Percentiles rank a stretch among this genome's conserved stretches.
Evolutionary conservation across 2,888 invertebrate genomes (phyloP).

Genomic region (Brachypterus glaber): DNA sequence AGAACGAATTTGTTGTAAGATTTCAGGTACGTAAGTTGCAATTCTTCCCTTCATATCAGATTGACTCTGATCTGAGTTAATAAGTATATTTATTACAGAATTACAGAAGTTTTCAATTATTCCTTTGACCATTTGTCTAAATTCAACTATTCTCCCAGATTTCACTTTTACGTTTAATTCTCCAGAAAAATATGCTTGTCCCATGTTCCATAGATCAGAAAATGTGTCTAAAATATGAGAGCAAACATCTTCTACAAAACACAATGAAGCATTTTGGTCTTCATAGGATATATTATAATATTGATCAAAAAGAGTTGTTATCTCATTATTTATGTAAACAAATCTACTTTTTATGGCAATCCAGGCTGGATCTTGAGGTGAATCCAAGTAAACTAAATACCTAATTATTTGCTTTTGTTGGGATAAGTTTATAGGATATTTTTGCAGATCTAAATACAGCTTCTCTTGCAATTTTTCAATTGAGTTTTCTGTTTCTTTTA

Average conservation of each 20-base stretch:
- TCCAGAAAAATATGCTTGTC: slow-evolving; percentile 87
- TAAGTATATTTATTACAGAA: slow-evolving; percentile 61
- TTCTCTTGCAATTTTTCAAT: slow-evolving; percentile 73
- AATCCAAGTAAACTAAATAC: slow-evolving; percentile 66
- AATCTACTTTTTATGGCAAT: slow-evolving; percentile 80
- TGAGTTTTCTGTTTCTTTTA: slow-evolving; percentile 84
- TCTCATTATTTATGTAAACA: slow-evolving; percentile 60
- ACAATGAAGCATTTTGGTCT: slow-evolving; percentile 1
- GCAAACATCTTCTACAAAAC: slow-evolving; percentile 61
- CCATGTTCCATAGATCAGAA: slow-evolving; percentile 92
- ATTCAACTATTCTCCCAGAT: slow-evolving; percentile 44
- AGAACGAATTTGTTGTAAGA: slow-evolving; percentile 69
- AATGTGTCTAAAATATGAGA: slow-evolving; percentile 66
- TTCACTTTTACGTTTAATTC: slow-evolving; percentile 69
- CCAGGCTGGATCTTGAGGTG: slow-evolving; percentile 90
- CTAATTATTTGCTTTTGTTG: slow-evolving; percentile 92
- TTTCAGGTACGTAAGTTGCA: slow-evolving; percentile 66
- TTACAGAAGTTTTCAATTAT: slow-evolving; percentile 66
- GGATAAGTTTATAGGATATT: slow-evolving; percentile 71
- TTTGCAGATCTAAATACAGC: slow-evolving; percentile 68
- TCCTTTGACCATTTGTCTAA: slow-evolving; percentile 67
- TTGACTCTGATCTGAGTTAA: slow-evolving; percentile 53
- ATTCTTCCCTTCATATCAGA: slow-evolving; percentile 40
- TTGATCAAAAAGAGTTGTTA: slow-evolving; percentile 17
- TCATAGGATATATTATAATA: slow-evolving; percentile 4